Evolutionary conservation across 1,140 invertebrate species (phyloP).

Genomic region (Drosophila lowei): DNA sequence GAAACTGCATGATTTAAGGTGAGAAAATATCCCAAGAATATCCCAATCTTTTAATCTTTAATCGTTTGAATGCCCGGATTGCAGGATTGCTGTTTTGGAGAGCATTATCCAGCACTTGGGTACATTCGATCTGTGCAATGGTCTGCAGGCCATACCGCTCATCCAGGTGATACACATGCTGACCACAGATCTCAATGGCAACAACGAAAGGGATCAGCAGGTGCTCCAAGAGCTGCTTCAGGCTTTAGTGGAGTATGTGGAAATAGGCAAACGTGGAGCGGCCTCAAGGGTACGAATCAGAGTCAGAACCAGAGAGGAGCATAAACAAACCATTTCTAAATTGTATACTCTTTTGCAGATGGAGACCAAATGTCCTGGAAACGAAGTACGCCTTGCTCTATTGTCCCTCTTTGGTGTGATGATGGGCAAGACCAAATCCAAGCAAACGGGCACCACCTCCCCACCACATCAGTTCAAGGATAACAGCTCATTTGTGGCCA

Average conservation of each 20-base stretch:
- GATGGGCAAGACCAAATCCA: slow-evolving; percentile 82
- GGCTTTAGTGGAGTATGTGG: slow-evolving; percentile 90
- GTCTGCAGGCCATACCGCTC: slow-evolving; percentile 94
- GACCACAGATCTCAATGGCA: slow-evolving; percentile 93
- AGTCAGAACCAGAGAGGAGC: no score
- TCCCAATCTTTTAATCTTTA: no score
- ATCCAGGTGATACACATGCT: slow-evolving; percentile 96
- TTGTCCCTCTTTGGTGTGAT: slow-evolving; percentile 88
- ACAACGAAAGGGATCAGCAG: slow-evolving; percentile 90
- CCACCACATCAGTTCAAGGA: slow-evolving; percentile 85
- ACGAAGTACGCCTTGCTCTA: slow-evolving; percentile 94
- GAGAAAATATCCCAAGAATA: background rate
- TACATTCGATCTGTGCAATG: slow-evolving; percentile 84
- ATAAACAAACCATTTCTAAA: background rate
- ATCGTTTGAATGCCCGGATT: no score
- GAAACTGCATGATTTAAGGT: slow-evolving; percentile 87
- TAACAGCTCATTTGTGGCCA: slow-evolving; percentile 88
- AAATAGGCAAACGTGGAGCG: slow-evolving; percentile 86
- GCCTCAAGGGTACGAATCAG: slow-evolving; percentile 55
- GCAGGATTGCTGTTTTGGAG: slow-evolving; percentile 70
- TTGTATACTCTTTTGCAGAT: slow-evolving; percentile 43
- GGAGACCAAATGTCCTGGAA: slow-evolving; percentile 85
- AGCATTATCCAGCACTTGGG: slow-evolving; percentile 76
- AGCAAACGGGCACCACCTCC: slow-evolving; percentile 82
- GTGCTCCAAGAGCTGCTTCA: slow-evolving; percentile 90